These are phyloP conservation scores for Parapsyche elsis DNA, from an alignment of 1,140 invertebrate species.

Conservation along the genomic window DNA sequence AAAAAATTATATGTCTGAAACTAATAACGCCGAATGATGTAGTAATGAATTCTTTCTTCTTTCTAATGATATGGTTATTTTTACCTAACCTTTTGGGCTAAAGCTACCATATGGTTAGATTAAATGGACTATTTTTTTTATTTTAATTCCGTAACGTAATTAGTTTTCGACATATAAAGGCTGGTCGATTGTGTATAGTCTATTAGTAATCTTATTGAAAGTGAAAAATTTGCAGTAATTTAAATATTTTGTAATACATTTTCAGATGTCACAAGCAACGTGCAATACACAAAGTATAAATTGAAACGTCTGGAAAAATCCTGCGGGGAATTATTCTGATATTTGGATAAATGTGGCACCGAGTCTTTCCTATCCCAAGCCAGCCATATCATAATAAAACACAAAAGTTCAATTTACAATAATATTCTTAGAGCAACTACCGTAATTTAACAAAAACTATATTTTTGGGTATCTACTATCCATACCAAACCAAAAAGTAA, in stretches of 20 bases:
- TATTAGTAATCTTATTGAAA: too few relatives aligned
- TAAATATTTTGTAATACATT: background rate
- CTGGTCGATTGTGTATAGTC: too few relatives aligned
- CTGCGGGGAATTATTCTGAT: background rate
- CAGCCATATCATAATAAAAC: constrained; percentile 43
- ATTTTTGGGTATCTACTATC: constrained; percentile 3
- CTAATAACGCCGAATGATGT: too few relatives aligned
- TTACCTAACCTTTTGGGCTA: too few relatives aligned
- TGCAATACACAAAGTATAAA: constrained; percentile 54
- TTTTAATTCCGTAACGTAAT: too few relatives aligned
- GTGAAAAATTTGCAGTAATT: too few relatives aligned
- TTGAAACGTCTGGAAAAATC: background rate
- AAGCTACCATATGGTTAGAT: too few relatives aligned
- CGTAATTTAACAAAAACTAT: background rate
- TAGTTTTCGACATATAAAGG: too few relatives aligned
- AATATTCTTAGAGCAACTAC: background rate
- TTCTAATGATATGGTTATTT: too few relatives aligned
- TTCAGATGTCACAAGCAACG: constrained; percentile 50
- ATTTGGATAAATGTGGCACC: constrained; percentile 32
- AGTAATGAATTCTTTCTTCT: too few relatives aligned
- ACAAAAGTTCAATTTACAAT: background rate
- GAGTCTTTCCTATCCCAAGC: constrained; percentile 4
- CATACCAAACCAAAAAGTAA: background rate
- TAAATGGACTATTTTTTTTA: too few relatives aligned
- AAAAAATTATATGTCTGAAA: background rate